Evolutionary conservation across 2,797 vertebrate genomes (phyloP).

Genomic region (Scyliorhinus canicula): DNA sequence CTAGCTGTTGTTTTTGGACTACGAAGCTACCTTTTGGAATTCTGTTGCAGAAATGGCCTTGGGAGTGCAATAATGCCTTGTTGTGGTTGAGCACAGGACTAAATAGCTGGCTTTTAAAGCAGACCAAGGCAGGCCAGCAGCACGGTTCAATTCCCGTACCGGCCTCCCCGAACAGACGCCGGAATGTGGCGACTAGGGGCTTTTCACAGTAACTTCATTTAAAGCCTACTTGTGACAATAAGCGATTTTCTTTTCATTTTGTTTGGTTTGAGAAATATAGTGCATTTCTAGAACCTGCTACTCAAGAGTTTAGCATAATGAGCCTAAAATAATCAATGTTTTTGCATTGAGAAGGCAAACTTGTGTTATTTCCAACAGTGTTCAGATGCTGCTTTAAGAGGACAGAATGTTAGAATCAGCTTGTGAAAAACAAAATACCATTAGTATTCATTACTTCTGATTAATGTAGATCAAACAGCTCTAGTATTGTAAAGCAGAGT

Average conservation of each 20-base stretch:
- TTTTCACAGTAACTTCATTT: too few species aligned
- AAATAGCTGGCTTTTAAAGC: too few species aligned
- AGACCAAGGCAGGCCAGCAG: too few species aligned
- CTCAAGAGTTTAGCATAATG: background rate
- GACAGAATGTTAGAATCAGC: background rate
- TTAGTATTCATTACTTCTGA: slow-evolving; percentile 13
- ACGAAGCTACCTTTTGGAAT: slow-evolving; percentile 4
- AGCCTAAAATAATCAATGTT: background rate
- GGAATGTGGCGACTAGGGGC: too few species aligned
- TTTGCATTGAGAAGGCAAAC: background rate
- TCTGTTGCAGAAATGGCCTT: slow-evolving; percentile 20
- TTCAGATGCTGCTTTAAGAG: background rate
- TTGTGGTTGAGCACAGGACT: too few species aligned
- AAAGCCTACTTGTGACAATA: too few species aligned
- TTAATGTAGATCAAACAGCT: background rate
- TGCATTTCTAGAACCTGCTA: background rate
- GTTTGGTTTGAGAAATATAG: slow-evolving; percentile 7
- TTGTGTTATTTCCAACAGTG: background rate
- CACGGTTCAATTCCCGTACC: too few species aligned
- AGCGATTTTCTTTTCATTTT: too few species aligned
- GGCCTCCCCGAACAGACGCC: too few species aligned
- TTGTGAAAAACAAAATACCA: background rate
- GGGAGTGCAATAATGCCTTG: background rate
- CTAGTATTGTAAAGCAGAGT: background rate
- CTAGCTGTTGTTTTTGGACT: background rate